A percentile compares a stretch with the other conserved stretches of the same genome.
Evolutionary conservation across 2,797 vertebrate genomes (phyloP).

Genomic region (Enteromius thamalakanensis): DNA sequence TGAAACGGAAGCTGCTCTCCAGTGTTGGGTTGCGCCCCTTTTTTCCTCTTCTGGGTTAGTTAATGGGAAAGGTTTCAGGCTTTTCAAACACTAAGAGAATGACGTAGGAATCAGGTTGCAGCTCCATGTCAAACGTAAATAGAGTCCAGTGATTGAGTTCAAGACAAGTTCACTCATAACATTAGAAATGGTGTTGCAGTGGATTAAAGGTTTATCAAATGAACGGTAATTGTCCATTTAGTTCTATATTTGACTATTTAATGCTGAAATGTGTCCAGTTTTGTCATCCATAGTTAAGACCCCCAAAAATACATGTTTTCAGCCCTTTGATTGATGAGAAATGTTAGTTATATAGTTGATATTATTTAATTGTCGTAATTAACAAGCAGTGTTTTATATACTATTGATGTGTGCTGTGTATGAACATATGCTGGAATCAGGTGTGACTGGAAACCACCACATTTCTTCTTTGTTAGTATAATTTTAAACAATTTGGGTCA

Average conservation of each 20-base stretch:
- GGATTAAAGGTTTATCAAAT: background rate
- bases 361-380: background rate
- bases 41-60: background rate
- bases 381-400: background rate
- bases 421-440: background rate
- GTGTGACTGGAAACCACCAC: background rate
- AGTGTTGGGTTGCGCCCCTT: background rate
- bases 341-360: background rate
- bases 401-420: background rate
- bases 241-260: background rate
- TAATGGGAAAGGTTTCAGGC: background rate
- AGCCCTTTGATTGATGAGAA: background rate
- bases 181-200: background rate
- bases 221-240: background rate
- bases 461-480: background rate
- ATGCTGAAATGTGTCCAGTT: background rate
- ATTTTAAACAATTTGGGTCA: slow-evolving; percentile 19
- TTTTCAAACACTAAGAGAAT: background rate
- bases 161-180: background rate
- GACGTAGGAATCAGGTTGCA: background rate
- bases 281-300: background rate
- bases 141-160: background rate
- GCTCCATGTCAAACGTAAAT: background rate
- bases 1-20: background rate
- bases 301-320: background rate